phyloP scores from a whole-genome alignment of 2,113 vertebrate genomes.

The Pao palembangensis region DNA sequence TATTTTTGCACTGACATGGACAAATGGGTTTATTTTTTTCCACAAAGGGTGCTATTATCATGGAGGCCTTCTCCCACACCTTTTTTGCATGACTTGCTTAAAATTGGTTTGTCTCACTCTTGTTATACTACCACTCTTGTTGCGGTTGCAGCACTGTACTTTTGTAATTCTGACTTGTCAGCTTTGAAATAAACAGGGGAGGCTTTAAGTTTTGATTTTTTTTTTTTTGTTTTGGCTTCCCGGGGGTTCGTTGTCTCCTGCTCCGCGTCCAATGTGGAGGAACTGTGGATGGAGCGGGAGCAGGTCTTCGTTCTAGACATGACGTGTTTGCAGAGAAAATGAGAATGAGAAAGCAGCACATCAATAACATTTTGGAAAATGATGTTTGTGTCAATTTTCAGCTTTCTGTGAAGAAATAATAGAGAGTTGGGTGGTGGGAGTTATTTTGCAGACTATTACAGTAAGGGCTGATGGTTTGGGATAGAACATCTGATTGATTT shows the following conservation, averaged over 20 bases:
- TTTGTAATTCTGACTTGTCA: slow-evolving; percentile 77
- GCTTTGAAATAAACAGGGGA: slow-evolving; percentile 78
- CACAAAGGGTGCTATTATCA: slow-evolving; percentile 81
- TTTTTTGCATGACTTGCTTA: slow-evolving; percentile 84
- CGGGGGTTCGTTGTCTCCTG: slow-evolving; percentile 23
- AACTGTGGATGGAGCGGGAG: not conserved
- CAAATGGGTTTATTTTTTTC: slow-evolving; percentile 77
- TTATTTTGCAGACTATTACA: too few relatives aligned
- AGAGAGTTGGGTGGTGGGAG: too few relatives aligned
- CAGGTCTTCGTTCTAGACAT: not conserved
- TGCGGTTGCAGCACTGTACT: slow-evolving; percentile 75
- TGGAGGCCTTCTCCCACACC: slow-evolving; percentile 83
- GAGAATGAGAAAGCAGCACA: too few relatives aligned
- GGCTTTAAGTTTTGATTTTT: slow-evolving; percentile 53
- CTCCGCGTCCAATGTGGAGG: not conserved
- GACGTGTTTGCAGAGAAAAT: too few relatives aligned
- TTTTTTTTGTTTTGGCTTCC: slow-evolving; percentile 22
- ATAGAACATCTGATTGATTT: too few relatives aligned
- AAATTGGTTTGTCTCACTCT: slow-evolving; percentile 65
- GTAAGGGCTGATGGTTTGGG: too few relatives aligned
- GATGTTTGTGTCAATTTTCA: too few relatives aligned
- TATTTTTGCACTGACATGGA: slow-evolving; percentile 79
- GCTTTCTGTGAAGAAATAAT: too few relatives aligned
- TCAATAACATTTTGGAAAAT: not conserved
- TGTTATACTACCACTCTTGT: slow-evolving; percentile 66